These are phyloP conservation scores for Prietella phreatophila DNA, from an alignment of 2,113 vertebrate genomes.

Conservation along the genomic window DNA sequence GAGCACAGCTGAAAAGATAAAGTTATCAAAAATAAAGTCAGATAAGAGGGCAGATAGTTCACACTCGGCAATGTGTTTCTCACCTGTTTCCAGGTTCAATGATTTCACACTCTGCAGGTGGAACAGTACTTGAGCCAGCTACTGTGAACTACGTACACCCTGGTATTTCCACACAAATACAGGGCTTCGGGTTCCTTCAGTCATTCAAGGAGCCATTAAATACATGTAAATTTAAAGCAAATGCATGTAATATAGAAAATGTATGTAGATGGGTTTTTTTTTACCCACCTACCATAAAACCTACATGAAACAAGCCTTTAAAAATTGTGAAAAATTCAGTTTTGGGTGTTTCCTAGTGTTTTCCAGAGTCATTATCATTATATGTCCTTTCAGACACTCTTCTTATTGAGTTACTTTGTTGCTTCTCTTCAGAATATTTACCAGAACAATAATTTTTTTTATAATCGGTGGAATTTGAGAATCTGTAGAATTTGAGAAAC, in stretches of 20 bases:
- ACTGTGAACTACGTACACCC: background rate
- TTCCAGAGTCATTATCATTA: background rate
- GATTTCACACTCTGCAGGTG: slow-evolving; percentile 9
- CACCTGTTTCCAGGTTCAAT: slow-evolving; percentile 19
- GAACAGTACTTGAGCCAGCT: background rate
- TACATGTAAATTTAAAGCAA: background rate
- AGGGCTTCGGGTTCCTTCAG: background rate
- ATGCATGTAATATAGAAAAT: background rate
- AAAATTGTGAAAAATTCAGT: background rate
- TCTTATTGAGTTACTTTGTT: background rate
- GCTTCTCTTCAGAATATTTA: background rate
- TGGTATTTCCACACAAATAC: background rate
- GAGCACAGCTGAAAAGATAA: slow-evolving; percentile 32
- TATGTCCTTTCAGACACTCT: background rate
- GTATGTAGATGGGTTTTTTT: background rate
- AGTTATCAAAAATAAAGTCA: slow-evolving; percentile 13
- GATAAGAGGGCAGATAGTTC: slow-evolving; percentile 28
- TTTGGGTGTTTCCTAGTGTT: background rate
- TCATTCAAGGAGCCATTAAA: background rate
- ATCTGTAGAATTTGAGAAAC: background rate
- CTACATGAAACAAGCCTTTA: background rate
- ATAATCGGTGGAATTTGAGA: too few species aligned
- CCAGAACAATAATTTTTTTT: background rate
- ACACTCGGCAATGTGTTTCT: slow-evolving; percentile 4
- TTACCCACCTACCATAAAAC: background rate